These are phyloP conservation scores for Endotricha flammealis DNA, from an alignment of 2,888 invertebrate genomes.

Conservation along the genomic window DNA sequence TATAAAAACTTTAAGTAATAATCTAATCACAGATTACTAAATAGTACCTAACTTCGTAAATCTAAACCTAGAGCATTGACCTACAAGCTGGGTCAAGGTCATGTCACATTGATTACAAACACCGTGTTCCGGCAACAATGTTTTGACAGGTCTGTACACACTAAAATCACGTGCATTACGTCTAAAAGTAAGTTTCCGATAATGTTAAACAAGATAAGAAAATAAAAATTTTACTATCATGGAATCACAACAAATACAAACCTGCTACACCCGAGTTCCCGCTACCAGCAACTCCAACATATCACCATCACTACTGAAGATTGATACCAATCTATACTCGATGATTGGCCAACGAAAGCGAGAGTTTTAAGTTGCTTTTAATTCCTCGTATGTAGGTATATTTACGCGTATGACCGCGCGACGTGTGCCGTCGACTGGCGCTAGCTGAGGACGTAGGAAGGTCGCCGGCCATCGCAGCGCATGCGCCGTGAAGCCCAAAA, in stretches of 20 bases:
- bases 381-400: constrained; percentile 20
- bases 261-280: constrained; percentile 25
- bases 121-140: neutral
- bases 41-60: too few species aligned
- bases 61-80: constrained; percentile 2
- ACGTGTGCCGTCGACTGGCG: constrained; percentile 58
- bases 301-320: constrained; percentile 39
- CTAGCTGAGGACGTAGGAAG: constrained; percentile 70
- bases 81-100: constrained; percentile 30
- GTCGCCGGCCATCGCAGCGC: constrained; percentile 55
- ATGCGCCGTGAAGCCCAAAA: constrained; percentile 49
- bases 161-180: neutral
- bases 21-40: too few species aligned
- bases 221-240: too few species aligned
- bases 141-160: neutral
- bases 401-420: constrained; percentile 65
- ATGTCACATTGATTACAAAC: constrained; percentile 9
- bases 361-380: constrained; percentile 41
- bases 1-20: too few species aligned
- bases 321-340: constrained; percentile 21
- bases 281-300: constrained; percentile 24
- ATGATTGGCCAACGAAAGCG: constrained; percentile 36
- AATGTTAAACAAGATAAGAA: too few species aligned
- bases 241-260: constrained; percentile 27
- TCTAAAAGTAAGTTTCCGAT: constrained; percentile 27